Conservation (phyloP, 2,888 invertebrate genomes). For the Chalcosyrphus nemorum region DNA sequence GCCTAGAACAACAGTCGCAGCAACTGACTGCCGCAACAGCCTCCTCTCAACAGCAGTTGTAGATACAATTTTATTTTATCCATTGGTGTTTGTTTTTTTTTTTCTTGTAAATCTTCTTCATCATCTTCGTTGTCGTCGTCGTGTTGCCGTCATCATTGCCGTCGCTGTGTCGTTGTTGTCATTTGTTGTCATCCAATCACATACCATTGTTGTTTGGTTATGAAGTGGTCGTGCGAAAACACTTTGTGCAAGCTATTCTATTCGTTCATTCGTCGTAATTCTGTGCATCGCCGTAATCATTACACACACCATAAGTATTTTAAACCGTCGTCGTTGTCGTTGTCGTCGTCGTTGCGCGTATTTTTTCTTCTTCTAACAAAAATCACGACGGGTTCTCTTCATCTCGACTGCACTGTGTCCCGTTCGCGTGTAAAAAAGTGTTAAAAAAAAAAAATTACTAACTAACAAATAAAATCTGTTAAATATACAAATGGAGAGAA, state of each 20-base stretch:
- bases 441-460: too few relatives aligned
- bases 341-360: constrained; percentile 29
- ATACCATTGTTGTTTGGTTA: constrained; percentile 54
- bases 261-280: constrained; percentile 34
- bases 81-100: neutral
- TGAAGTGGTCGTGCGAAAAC: constrained; percentile 51
- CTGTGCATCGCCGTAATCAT: constrained; percentile 16
- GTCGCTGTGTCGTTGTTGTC: constrained; percentile 42
- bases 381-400: neutral
- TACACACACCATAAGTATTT: constrained; percentile 22
- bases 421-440: constrained; percentile 21
- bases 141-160: neutral
- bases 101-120: constrained; percentile 6
- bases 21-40: constrained; percentile 3
- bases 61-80: neutral
- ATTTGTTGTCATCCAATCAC: constrained; percentile 56
- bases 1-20: constrained; percentile 5
- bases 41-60: neutral
- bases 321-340: constrained; percentile 34
- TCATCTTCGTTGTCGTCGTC: constrained; percentile 3
- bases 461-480: too few relatives aligned
- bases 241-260: constrained; percentile 29
- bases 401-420: constrained; percentile 3
- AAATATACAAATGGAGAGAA: constrained; percentile 23
- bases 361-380: constrained; percentile 18